Evolutionary conservation across 2,888 invertebrate species (phyloP).

Genomic region (Periphyllus acericola): DNA sequence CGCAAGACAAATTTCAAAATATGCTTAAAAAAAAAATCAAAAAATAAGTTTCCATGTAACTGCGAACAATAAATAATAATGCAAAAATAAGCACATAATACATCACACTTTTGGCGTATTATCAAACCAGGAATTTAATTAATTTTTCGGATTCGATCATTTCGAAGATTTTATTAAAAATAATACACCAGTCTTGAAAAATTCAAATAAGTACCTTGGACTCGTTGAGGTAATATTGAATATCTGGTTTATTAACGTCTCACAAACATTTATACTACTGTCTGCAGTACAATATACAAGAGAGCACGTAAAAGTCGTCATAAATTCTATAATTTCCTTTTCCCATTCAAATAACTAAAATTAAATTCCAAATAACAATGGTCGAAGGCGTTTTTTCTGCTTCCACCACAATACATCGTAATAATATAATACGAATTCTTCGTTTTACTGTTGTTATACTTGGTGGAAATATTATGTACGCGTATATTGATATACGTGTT

Average conservation of each 20-base stretch:
- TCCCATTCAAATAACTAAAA: neutral
- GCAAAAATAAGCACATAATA: too few species aligned
- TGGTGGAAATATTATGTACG: neutral
- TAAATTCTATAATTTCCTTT: conserved; percentile 6
- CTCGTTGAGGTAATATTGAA: neutral
- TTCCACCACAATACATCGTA: neutral
- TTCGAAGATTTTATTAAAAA: neutral
- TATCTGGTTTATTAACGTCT: neutral
- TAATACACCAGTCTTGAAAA: neutral
- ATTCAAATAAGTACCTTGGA: too few species aligned
- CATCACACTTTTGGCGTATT: neutral
- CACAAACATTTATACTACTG: neutral
- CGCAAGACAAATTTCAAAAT: too few species aligned
- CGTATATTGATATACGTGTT: neutral
- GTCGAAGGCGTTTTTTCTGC: neutral
- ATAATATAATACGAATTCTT: neutral
- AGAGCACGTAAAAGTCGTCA: neutral
- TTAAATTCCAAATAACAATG: conserved; percentile 1
- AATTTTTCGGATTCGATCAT: neutral
- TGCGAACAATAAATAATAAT: too few species aligned
- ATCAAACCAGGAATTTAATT: neutral
- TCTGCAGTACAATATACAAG: neutral
- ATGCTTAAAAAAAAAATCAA: too few species aligned
- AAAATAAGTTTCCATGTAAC: too few species aligned
- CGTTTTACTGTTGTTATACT: neutral